Conservation (phyloP, 2,888 invertebrate genomes). For the Agrochola lota region DNA sequence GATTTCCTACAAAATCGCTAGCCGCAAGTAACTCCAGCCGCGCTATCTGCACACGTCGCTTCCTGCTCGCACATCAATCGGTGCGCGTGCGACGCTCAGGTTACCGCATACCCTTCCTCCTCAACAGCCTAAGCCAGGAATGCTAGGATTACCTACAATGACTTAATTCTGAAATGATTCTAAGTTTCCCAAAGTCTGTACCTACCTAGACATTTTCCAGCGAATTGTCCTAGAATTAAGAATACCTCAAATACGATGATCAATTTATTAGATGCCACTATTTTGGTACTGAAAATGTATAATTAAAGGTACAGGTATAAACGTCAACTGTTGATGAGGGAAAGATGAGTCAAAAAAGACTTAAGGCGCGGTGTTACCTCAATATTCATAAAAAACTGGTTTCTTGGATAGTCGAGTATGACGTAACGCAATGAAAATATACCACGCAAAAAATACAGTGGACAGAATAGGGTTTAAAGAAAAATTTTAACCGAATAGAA, state of each 20-base stretch:
- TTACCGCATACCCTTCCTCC: slow-evolving; percentile 61
- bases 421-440: too few species aligned
- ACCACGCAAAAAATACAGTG: too few species aligned
- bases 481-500: too few species aligned
- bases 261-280: background rate
- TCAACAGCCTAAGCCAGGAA: slow-evolving; percentile 19
- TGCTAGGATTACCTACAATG: slow-evolving; percentile 19
- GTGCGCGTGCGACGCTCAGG: slow-evolving; percentile 56
- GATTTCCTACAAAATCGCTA: slow-evolving; percentile 35
- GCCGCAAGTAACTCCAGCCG: slow-evolving; percentile 52
- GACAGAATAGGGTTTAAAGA: too few species aligned
- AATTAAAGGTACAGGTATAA: background rate
- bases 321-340: background rate
- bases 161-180: background rate
- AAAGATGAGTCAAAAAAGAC: background rate
- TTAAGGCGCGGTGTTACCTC: too few species aligned
- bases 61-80: slow-evolving; percentile 61
- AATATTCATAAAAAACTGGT: too few species aligned
- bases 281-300: background rate
- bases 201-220: background rate
- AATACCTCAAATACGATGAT: background rate
- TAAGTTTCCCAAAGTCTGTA: background rate
- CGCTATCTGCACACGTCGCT: slow-evolving; percentile 57
- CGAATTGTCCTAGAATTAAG: background rate
- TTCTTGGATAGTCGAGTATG: too few species aligned